phyloP scores from a whole-genome alignment of 1,140 invertebrate species.

The Nautilus pompilius region DNA sequence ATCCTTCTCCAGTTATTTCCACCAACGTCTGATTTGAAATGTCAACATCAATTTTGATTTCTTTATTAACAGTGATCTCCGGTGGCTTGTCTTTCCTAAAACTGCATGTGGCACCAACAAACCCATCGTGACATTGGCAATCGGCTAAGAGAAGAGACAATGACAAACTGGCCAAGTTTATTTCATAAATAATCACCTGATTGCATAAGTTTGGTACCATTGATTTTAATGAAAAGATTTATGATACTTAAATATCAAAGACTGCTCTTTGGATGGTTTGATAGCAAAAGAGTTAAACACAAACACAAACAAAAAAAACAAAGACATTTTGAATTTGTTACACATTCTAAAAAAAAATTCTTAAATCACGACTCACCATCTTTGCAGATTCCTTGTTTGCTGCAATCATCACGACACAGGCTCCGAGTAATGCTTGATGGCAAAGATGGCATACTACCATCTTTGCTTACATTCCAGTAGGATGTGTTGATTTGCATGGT shows the following conservation, averaged over 20 bases:
- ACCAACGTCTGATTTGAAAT: neutral
- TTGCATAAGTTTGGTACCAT: too few relatives aligned
- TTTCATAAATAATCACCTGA: too few relatives aligned
- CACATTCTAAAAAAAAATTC: neutral
- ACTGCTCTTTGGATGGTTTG: too few relatives aligned
- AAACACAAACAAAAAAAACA: too few relatives aligned
- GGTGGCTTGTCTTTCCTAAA: slow-evolving; percentile 7
- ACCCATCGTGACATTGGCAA: slow-evolving; percentile 12
- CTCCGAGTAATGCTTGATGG: neutral
- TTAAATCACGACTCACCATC: neutral
- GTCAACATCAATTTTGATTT: neutral
- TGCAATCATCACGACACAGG: neutral
- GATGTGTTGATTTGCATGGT: neutral
- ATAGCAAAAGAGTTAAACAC: too few relatives aligned
- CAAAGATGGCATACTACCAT: neutral
- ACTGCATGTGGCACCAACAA: slow-evolving; percentile 14
- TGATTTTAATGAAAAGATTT: too few relatives aligned
- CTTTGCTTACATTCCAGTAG: neutral
- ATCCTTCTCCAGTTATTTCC: neutral
- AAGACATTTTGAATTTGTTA: too few relatives aligned
- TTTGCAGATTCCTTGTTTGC: neutral
- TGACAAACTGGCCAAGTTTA: too few relatives aligned
- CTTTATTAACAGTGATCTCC: neutral
- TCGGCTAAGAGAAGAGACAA: slow-evolving; percentile 7
- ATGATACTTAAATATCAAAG: too few relatives aligned